Conservation (phyloP, 1,140 invertebrate genomes). For the Tetranychus cinnabarinus region DNA sequence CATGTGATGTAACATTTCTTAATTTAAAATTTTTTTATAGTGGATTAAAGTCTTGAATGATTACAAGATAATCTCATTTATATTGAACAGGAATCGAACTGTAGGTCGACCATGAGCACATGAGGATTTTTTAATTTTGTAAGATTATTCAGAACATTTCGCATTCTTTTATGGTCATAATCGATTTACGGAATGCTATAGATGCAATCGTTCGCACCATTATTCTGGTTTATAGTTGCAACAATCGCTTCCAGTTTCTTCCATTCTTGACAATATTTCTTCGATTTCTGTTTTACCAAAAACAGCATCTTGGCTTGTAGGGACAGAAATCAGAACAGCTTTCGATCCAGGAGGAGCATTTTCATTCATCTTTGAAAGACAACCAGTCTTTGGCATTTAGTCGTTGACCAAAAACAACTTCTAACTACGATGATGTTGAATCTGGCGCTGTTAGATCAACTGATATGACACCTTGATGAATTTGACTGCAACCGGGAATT, state of each 20-base stretch:
- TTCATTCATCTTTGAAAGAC: conserved; percentile 58
- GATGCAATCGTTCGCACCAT: conserved; percentile 68
- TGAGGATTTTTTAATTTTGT: conserved; percentile 26
- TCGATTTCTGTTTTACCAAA: conserved; percentile 48
- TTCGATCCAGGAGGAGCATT: conserved; percentile 38
- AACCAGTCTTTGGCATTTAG: conserved; percentile 63
- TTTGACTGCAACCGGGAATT: no score
- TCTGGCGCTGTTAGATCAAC: no score
- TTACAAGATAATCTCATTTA: neutral
- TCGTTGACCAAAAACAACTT: conserved; percentile 64
- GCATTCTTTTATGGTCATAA: conserved; percentile 70
- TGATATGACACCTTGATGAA: no score
- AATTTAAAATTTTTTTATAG: no score
- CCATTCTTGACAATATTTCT: conserved; percentile 5
- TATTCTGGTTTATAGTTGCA: conserved; percentile 15
- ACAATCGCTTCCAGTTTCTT: neutral
- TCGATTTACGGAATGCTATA: conserved; percentile 75
- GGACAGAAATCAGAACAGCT: conserved; percentile 55
- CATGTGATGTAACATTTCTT: no score
- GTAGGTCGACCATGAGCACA: conserved; percentile 31
- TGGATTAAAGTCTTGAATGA: no score
- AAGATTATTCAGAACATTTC: conserved; percentile 26
- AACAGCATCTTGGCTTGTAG: conserved; percentile 57
- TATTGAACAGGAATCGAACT: conserved; percentile 24
- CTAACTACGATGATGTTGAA: conserved; percentile 17